phyloP scores from a whole-genome alignment of 2,797 vertebrate genomes.

The Distichodus sexfasciatus region DNA sequence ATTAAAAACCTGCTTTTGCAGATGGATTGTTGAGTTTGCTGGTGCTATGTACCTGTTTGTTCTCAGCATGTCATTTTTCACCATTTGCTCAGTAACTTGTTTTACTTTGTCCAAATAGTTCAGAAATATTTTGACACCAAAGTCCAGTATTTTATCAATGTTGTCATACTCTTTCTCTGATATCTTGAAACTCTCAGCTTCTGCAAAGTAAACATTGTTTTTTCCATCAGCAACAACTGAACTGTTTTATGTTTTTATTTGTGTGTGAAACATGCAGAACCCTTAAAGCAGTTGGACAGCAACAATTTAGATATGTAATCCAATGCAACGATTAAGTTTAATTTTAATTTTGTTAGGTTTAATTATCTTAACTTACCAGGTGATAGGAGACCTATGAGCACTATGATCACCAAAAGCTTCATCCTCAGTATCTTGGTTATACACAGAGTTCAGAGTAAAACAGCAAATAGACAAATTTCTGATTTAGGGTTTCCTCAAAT shows the following conservation, averaged over 20 bases:
- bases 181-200: not conserved
- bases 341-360: too few relatives aligned
- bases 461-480: not conserved
- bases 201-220: not conserved
- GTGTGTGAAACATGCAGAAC: not conserved
- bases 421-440: not conserved
- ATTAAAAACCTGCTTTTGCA: too few relatives aligned
- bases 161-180: not conserved
- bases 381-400: not conserved
- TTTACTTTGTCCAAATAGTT: conserved; percentile 21
- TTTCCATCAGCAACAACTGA: not conserved
- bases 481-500: too few relatives aligned
- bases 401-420: not conserved
- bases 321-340: not conserved
- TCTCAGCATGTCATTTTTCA: conserved; percentile 16
- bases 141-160: not conserved
- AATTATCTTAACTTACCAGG: not conserved
- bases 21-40: not conserved
- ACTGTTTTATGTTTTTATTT: not conserved
- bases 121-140: conserved; percentile 12
- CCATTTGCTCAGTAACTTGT: conserved; percentile 4
- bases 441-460: not conserved
- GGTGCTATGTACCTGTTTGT: conserved; percentile 9
- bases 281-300: too few relatives aligned
- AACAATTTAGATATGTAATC: too few relatives aligned